These are phyloP conservation scores for Drosophila stalkeri DNA, from an alignment of 2,888 invertebrate genomes.

Conservation along the genomic window DNA sequence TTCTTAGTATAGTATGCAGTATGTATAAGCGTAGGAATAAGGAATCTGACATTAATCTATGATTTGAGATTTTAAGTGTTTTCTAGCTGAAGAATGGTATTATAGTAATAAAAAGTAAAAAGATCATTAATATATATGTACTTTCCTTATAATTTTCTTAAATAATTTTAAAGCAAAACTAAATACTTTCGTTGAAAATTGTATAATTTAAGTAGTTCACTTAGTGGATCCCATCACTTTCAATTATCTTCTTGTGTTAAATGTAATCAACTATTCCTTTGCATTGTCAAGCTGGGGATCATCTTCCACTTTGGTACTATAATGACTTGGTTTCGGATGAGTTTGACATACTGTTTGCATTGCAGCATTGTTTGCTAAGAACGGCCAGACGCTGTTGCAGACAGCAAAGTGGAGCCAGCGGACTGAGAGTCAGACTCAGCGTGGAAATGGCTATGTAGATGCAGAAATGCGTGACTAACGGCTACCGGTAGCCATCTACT, in stretches of 20 bases:
- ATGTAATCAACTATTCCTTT: not conserved
- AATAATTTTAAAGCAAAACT: too few species aligned
- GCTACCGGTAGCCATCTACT: constrained; percentile 80
- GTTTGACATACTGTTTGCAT: constrained; percentile 70
- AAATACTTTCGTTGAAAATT: too few species aligned
- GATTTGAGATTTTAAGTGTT: too few species aligned
- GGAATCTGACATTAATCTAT: too few species aligned
- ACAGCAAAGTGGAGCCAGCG: constrained; percentile 21
- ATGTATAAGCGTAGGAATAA: too few species aligned
- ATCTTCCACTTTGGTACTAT: constrained; percentile 60
- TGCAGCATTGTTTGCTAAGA: constrained; percentile 61
- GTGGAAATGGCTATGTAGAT: constrained; percentile 57
- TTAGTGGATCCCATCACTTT: not conserved
- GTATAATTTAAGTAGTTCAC: too few species aligned
- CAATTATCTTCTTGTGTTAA: not conserved
- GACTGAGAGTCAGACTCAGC: constrained; percentile 9
- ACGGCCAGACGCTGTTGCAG: constrained; percentile 18
- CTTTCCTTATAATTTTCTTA: too few species aligned
- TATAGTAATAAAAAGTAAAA: too few species aligned
- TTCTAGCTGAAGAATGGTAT: too few species aligned
- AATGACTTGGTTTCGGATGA: constrained; percentile 73
- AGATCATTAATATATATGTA: too few species aligned
- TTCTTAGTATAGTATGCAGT: too few species aligned
- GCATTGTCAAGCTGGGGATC: constrained; percentile 12
- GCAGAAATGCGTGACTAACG: constrained; percentile 83